phyloP scores from a whole-genome alignment of 1,140 invertebrate genomes.

The Matsumurasca onukii region DNA sequence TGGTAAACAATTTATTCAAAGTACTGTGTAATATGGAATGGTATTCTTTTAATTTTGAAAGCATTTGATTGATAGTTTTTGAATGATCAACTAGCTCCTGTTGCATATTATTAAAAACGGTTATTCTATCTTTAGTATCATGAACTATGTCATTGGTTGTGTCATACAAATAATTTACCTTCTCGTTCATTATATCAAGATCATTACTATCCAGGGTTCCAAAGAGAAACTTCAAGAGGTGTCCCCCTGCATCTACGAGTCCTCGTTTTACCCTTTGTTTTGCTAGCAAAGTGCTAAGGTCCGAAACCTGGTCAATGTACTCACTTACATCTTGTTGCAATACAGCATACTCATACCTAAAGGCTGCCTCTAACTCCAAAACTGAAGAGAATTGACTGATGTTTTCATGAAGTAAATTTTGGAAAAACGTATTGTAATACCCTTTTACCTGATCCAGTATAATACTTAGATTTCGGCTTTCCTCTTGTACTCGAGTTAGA shows the following conservation, averaged over 20 bases:
- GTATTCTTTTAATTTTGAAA: too few species aligned
- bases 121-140: too few species aligned
- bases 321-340: background rate
- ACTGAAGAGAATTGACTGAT: background rate
- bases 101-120: too few species aligned
- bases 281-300: background rate
- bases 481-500: background rate
- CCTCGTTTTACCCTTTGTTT: background rate
- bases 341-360: background rate
- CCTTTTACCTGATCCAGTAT: background rate
- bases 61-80: too few species aligned
- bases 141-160: too few species aligned
- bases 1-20: too few species aligned
- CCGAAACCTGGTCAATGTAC: background rate
- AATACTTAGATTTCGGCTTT: background rate
- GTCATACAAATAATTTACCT: too few species aligned
- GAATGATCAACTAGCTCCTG: too few species aligned
- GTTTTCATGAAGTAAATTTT: background rate
- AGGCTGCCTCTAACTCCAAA: background rate
- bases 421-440: background rate
- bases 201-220: too few species aligned
- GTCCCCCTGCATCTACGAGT: background rate
- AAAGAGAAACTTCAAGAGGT: too few species aligned
- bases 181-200: too few species aligned
- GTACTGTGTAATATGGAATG: too few species aligned